Conservation (phyloP, 2,113 vertebrate genomes). For the Pterocles burchelli region DNA sequence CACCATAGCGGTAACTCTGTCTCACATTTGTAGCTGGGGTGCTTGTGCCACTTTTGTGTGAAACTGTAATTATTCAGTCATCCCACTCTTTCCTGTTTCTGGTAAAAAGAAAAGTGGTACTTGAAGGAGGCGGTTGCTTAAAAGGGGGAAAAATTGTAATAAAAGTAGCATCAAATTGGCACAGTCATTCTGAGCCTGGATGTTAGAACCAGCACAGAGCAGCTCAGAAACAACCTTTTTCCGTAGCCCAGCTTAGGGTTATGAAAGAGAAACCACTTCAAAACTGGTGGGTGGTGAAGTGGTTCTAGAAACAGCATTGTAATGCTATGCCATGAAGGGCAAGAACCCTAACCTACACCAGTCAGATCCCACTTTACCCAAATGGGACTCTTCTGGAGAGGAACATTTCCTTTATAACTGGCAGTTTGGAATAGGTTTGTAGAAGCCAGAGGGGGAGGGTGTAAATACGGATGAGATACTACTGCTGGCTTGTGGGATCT, state of each 20-base stretch:
- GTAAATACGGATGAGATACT: neutral
- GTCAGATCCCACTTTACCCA: neutral
- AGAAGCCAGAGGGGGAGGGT: neutral
- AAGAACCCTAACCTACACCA: neutral
- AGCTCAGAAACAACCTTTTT: neutral
- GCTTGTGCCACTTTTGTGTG: neutral
- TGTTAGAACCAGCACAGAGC: neutral
- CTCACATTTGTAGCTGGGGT: neutral
- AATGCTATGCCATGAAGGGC: neutral
- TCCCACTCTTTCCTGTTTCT: neutral
- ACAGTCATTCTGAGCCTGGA: neutral
- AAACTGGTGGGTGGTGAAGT: neutral
- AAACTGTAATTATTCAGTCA: conserved; percentile 1
- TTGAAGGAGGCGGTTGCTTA: neutral
- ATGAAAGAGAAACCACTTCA: neutral
- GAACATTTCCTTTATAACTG: neutral
- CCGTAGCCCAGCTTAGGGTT: neutral
- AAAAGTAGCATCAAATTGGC: neutral
- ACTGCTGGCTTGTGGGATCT: neutral
- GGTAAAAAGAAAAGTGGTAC: neutral
- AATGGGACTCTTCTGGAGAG: neutral
- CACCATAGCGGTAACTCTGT: rapidly evolving
- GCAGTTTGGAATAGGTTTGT: neutral
- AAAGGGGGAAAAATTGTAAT: neutral
- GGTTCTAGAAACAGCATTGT: neutral